Percentiles rank a stretch among this genome's conserved stretches.
Evolutionary conservation across 2,113 vertebrate species (phyloP).

Genomic region (Sisor rabdophorus): DNA sequence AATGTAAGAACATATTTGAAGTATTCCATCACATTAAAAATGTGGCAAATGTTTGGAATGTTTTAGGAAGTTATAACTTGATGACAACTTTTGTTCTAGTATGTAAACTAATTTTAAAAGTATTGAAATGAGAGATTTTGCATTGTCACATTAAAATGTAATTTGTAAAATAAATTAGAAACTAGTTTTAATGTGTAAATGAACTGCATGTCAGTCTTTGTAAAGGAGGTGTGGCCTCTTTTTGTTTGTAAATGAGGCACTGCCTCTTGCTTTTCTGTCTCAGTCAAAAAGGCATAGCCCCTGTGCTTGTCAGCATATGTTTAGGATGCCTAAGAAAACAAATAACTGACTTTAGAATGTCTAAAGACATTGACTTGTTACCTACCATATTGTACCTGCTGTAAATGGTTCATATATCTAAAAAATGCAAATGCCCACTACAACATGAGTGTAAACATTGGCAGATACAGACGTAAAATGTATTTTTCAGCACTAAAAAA

Average conservation of each 20-base stretch:
- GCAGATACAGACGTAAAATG: constrained; percentile 41
- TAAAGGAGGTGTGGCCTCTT: background rate
- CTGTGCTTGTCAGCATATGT: background rate
- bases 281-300: background rate
- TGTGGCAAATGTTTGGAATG: background rate
- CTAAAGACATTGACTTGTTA: too few species aligned
- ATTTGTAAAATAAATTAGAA: background rate
- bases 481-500: constrained; percentile 47
- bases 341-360: too few species aligned
- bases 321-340: too few species aligned
- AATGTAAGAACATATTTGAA: background rate
- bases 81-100: background rate
- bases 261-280: background rate
- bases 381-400: too few species aligned
- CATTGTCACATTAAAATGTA: background rate
- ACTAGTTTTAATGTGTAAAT: background rate
- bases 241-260: background rate
- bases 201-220: background rate
- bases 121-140: background rate
- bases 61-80: background rate
- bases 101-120: background rate
- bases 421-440: background rate
- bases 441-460: background rate
- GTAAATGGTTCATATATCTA: too few species aligned
- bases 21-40: background rate